Evolutionary conservation across 2,888 invertebrate species (phyloP).

Genomic region (Hydrotaea cyrtoneurina): DNA sequence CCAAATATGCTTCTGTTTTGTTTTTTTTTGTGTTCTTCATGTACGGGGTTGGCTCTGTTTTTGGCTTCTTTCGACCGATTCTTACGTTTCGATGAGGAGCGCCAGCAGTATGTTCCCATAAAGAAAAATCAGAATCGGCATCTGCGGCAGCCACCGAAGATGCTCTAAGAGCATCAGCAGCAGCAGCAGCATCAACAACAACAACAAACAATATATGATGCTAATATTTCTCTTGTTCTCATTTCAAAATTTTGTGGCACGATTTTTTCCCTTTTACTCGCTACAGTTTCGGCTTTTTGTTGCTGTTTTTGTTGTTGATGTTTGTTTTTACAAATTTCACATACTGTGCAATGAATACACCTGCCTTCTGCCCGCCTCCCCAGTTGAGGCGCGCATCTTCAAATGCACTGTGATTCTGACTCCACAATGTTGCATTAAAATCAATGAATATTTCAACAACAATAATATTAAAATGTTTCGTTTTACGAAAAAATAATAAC

Average conservation of each 20-base stretch:
- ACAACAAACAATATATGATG: background rate
- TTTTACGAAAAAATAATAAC: too few species aligned
- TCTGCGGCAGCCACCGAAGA: background rate
- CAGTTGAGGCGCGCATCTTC: too few species aligned
- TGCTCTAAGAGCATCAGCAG: background rate
- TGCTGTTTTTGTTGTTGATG: background rate
- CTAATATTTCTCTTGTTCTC: conserved; percentile 35
- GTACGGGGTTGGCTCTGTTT: conserved; percentile 22
- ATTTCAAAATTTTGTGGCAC: background rate
- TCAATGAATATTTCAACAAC: too few species aligned
- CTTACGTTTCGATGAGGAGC: background rate
- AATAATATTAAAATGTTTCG: too few species aligned
- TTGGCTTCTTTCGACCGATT: conserved; percentile 28
- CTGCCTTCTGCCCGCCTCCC: background rate
- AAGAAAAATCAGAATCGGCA: background rate
- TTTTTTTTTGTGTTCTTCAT: conserved; percentile 42
- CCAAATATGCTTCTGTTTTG: conserved; percentile 62
- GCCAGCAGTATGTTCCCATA: background rate
- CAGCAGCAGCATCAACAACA: background rate
- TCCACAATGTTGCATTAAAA: too few species aligned
- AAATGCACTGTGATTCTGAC: background rate
- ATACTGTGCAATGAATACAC: background rate
- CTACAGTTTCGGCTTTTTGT: background rate
- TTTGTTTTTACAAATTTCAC: conserved; percentile 16
- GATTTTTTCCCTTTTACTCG: conserved; percentile 8